Evolutionary conservation across 2,888 invertebrate genomes (phyloP).

Genomic region (Platerodrilus igneus): DNA sequence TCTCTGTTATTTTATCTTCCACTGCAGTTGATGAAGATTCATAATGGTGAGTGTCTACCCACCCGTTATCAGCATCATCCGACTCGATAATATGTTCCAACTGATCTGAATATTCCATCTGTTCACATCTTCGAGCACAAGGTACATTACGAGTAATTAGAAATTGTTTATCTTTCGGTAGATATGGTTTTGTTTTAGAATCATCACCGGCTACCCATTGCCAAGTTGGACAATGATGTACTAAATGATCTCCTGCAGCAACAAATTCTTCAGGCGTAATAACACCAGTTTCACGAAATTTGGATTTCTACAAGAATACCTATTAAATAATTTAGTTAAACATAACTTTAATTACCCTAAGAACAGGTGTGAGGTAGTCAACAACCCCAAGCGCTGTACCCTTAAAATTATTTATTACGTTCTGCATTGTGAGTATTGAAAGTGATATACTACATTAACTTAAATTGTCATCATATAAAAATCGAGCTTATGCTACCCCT

Average conservation of each 20-base stretch:
- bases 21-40: conserved; percentile 57
- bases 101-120: conserved; percentile 89
- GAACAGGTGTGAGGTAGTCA: conserved; percentile 91
- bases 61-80: conserved; percentile 84
- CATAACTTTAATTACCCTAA: too few relatives aligned
- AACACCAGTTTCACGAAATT: conserved; percentile 95
- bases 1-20: conserved; percentile 78
- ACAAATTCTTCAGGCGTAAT: conserved; percentile 99
- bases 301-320: conserved; percentile 79
- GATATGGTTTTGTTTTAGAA: conserved; percentile 78
- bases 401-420: conserved; percentile 91
- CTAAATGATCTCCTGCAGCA: conserved; percentile 95
- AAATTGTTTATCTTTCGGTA: conserved; percentile 95
- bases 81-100: conserved; percentile 89
- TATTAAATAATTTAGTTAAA: too few relatives aligned
- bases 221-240: conserved; percentile 99
- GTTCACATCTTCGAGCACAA: conserved; percentile 91
- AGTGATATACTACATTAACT: too few relatives aligned
- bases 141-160: conserved; percentile 96
- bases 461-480: too few relatives aligned
- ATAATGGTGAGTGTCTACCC: conserved; percentile 98
- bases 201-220: conserved; percentile 95
- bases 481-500: too few relatives aligned
- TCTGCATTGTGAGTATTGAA: conserved; percentile 79
- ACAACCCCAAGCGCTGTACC: conserved; percentile 94